These are phyloP conservation scores for Rhogogaster chlorosoma DNA, from an alignment of 2,888 invertebrate species.

Conservation along the genomic window DNA sequence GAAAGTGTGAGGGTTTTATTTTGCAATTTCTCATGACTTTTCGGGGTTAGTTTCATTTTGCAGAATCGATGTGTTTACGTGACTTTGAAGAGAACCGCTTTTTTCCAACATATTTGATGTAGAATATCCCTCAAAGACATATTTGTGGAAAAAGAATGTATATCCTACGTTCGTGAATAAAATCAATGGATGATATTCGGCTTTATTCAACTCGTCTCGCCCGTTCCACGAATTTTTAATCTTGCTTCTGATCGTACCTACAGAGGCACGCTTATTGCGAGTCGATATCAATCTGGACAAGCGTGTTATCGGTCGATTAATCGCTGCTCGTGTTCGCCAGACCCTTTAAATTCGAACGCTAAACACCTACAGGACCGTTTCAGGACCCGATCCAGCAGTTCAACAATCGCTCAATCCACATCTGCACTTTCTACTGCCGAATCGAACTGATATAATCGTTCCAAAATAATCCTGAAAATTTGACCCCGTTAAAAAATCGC, in stretches of 20 bases:
- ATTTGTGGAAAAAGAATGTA: neutral
- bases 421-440: neutral
- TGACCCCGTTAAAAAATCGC: neutral
- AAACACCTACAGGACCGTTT: slow-evolving; percentile 22
- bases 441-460: neutral
- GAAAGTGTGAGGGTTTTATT: neutral
- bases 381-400: neutral
- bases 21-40: neutral
- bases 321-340: neutral
- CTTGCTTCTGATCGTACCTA: slow-evolving; percentile 11
- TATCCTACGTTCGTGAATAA: neutral
- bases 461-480: neutral
- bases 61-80: neutral
- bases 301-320: slow-evolving; percentile 16
- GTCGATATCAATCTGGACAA: slow-evolving; percentile 40
- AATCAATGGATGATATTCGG: slow-evolving; percentile 34
- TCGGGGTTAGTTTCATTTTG: neutral
- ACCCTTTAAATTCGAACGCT: neutral
- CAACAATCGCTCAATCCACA: slow-evolving; percentile 10
- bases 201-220: neutral
- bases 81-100: neutral
- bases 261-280: slow-evolving; percentile 27
- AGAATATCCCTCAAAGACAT: neutral
- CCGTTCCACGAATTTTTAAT: slow-evolving; percentile 9
- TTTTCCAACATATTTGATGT: neutral